Percentiles rank a stretch among this genome's conserved stretches.
phyloP scores from a whole-genome alignment of 2,888 invertebrate species.

The Bombyx huttoni region DNA sequence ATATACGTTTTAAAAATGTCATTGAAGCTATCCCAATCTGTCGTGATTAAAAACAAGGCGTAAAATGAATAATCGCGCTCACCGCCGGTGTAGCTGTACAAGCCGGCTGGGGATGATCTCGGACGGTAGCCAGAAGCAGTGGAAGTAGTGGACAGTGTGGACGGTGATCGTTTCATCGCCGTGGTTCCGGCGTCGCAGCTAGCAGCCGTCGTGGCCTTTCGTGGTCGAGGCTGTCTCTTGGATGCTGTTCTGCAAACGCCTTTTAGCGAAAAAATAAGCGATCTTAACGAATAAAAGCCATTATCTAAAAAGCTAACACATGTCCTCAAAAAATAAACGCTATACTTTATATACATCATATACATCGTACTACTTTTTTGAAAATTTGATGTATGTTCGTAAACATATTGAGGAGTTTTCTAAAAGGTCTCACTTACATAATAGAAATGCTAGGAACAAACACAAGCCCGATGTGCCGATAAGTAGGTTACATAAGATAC shows the following conservation, averaged over 20 bases:
- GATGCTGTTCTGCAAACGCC: conserved; percentile 68
- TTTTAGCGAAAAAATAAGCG: conserved; percentile 10
- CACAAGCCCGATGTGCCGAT: too few relatives aligned
- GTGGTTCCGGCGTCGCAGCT: conserved; percentile 32
- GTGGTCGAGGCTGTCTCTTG: conserved; percentile 60
- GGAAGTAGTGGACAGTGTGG: conserved; percentile 59
- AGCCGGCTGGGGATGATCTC: conserved; percentile 84
- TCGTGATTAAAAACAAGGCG: background rate
- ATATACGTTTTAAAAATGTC: too few relatives aligned
- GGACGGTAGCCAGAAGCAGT: conserved; percentile 73
- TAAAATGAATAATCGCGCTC: conserved; percentile 7
- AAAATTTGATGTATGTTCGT: too few relatives aligned
- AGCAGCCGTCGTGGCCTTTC: conserved; percentile 48
- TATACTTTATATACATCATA: too few relatives aligned
- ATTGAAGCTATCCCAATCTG: background rate
- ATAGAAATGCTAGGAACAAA: too few relatives aligned
- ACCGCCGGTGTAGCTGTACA: conserved; percentile 81
- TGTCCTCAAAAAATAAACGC: too few relatives aligned
- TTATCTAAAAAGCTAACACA: too few relatives aligned
- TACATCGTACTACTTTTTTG: too few relatives aligned
- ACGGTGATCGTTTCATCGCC: conserved; percentile 49
- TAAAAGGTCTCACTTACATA: too few relatives aligned
- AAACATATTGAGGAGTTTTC: too few relatives aligned
- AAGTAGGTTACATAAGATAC: too few relatives aligned
- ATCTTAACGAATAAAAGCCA: too few relatives aligned